These are phyloP conservation scores for Drosophila glabriapex DNA, from an alignment of 2,888 invertebrate species.

Conservation along the genomic window DNA sequence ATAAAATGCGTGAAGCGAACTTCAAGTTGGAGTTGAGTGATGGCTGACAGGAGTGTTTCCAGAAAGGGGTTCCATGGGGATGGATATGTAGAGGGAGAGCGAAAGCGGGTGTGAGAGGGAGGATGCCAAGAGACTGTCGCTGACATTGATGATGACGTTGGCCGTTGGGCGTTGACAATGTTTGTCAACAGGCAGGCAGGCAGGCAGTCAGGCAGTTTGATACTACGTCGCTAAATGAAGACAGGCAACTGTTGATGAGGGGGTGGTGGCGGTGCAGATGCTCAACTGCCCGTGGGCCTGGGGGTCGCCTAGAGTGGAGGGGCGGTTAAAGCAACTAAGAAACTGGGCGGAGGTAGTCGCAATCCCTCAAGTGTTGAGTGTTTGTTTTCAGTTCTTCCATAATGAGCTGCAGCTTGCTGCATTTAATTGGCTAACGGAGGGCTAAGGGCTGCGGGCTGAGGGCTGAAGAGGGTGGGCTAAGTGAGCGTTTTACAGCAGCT, in stretches of 20 bases:
- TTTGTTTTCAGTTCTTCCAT: constrained; percentile 34
- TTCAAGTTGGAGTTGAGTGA: constrained; percentile 63
- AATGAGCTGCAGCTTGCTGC: constrained; percentile 64
- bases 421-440: constrained; percentile 47
- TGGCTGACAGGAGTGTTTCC: constrained; percentile 37
- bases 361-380: constrained; percentile 32
- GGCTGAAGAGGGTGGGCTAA: neutral
- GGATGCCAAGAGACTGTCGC: constrained; percentile 25
- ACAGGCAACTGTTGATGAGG: constrained; percentile 15
- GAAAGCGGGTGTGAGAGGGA: neutral
- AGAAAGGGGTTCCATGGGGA: neutral
- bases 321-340: constrained; percentile 16
- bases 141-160: constrained; percentile 78
- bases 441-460: neutral
- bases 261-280: neutral
- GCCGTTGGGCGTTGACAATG: constrained; percentile 72
- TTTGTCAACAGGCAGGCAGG: constrained; percentile 62
- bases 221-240: constrained; percentile 33
- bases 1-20: constrained; percentile 51
- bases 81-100: neutral
- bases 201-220: constrained; percentile 28
- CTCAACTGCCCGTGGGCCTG: neutral
- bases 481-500: constrained; percentile 16
- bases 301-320: neutral
- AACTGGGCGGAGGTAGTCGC: constrained; percentile 8